Evolutionary conservation across 2,113 vertebrate genomes (phyloP), one percentile per base, ranked within the genome.

Genomic region (Xyliphius kryptos): DNA sequence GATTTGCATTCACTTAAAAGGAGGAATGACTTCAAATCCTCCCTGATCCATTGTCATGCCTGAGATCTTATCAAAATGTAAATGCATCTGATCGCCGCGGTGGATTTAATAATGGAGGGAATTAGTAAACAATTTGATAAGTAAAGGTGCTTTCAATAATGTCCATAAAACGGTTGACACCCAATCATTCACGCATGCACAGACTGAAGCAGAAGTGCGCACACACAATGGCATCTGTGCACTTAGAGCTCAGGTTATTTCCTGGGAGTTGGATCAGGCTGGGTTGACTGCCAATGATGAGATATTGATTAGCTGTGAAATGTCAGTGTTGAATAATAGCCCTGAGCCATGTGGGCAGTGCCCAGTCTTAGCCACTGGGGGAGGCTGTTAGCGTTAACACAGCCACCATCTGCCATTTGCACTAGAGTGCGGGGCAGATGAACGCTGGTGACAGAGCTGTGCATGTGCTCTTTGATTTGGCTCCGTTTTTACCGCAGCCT

Each of bases 301-400:
- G 76, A 69, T 78, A 76, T 78, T 76, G 74, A 78, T 75, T 78
- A 70, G 68, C 66, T 59, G 76, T 67, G 69, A 76, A 78, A 78
- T 76, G 76, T 78, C 76, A 78, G 66, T 74, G 74, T 76, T 74
- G 71, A 78, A 71, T 78, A 74, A 77, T 74, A 72, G 71, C 75
- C 71, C 50, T 53, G 60, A 73, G 74, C 69, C 59, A 61, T 61
- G 72, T 66, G 71, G 68, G 40, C 54, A 55, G 54, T 67, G 56
- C 26, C 43, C 32, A 11, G n/a, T 43, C 55, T 48, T 4, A 1
- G 37, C 74, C 77, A 74, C 77, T 72, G 48, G 74, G 74, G 66
- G 74, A 71, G 44, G 67, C 72, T 79, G 67, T 74, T 63, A 71
- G 54, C 40, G 37, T 66, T 48, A 38, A 9, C 9, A 55, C 53